phyloP scores from a whole-genome alignment of 2,888 invertebrate genomes.

The Andrena bicolor region DNA sequence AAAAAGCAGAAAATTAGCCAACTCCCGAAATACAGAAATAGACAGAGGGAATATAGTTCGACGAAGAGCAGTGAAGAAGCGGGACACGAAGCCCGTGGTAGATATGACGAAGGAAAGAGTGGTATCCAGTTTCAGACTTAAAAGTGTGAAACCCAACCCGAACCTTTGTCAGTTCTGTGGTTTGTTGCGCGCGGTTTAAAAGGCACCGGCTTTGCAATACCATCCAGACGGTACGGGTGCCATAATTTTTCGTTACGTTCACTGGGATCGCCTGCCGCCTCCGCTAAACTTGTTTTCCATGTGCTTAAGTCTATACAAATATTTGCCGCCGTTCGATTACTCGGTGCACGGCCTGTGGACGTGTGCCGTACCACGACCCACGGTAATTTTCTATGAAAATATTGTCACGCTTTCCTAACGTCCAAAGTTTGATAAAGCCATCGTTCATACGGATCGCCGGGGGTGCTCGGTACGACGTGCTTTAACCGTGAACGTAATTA shows the following conservation, averaged over 20 bases:
- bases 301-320: slow-evolving; percentile 43
- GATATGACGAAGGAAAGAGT: neutral
- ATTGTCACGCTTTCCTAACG: slow-evolving; percentile 39
- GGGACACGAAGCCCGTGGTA: neutral
- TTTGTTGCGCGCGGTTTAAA: slow-evolving; percentile 26
- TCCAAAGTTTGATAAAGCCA: slow-evolving; percentile 41
- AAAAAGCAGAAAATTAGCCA: slow-evolving; percentile 19
- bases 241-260: slow-evolving; percentile 37
- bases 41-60: neutral
- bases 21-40: neutral
- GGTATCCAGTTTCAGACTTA: neutral
- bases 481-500: too few relatives aligned
- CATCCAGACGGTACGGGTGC: neutral
- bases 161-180: neutral
- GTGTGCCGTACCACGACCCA: slow-evolving; percentile 12
- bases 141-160: neutral
- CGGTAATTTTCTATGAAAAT: slow-evolving; percentile 58
- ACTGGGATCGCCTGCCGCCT: slow-evolving; percentile 3
- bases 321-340: slow-evolving; percentile 48
- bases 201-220: neutral
- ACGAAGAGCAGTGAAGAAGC: neutral
- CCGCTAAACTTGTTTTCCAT: slow-evolving; percentile 37
- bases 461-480: neutral
- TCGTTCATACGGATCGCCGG: neutral
- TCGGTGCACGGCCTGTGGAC: neutral